A percentile compares a stretch with the other conserved stretches of the same genome.
These are phyloP conservation scores for Diglossa cyanea DNA, from an alignment of 2,797 vertebrate genomes.

Conservation along the genomic window DNA sequence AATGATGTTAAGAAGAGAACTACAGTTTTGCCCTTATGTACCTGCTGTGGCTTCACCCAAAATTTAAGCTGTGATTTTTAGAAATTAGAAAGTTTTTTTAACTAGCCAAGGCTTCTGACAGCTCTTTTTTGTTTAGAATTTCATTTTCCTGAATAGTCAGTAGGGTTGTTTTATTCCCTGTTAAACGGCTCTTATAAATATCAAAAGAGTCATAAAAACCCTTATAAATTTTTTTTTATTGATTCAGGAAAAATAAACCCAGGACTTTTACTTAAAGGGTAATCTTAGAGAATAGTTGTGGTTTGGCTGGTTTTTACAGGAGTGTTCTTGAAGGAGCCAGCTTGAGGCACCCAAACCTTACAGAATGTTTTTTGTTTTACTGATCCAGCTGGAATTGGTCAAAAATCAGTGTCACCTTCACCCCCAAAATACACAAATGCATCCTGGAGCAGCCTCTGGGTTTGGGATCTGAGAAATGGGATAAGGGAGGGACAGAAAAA, in stretches of 20 bases:
- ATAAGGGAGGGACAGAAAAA: background rate
- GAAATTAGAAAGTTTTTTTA: background rate
- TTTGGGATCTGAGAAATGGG: accelerated
- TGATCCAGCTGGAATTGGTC: background rate
- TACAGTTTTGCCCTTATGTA: background rate
- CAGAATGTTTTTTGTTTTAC: background rate
- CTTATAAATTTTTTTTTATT: background rate
- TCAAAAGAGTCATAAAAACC: background rate
- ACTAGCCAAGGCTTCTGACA: background rate
- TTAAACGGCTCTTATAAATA: background rate
- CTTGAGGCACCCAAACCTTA: background rate
- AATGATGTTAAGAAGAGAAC: background rate
- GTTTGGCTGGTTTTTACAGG: background rate
- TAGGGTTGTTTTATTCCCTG: background rate
- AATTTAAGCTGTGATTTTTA: background rate
- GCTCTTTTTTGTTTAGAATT: background rate
- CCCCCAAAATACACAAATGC: background rate
- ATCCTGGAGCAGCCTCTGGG: background rate
- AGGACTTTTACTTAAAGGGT: background rate
- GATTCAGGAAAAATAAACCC: background rate
- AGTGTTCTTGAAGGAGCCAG: background rate
- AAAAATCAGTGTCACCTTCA: background rate
- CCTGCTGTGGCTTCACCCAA: background rate
- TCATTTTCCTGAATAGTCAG: background rate
- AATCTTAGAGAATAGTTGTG: background rate